Evolutionary conservation across 2,888 invertebrate species (phyloP).

Genomic region (Phyllotreta cruciferae): DNA sequence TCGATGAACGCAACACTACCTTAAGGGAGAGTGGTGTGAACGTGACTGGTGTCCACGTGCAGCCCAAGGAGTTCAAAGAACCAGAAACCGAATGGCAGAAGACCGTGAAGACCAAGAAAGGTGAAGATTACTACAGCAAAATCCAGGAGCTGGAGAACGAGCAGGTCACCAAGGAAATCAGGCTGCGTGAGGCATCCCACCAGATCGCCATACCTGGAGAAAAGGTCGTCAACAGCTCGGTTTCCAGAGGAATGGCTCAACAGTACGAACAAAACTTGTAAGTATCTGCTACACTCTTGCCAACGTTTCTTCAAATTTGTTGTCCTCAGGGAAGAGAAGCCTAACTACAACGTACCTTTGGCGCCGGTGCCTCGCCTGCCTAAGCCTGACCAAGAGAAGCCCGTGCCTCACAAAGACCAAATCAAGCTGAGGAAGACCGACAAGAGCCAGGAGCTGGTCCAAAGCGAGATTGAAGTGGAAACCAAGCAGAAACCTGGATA

Average conservation of each 20-base stretch:
- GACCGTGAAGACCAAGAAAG: conserved; percentile 79
- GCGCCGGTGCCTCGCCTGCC: conserved; percentile 55
- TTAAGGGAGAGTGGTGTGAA: conserved; percentile 66
- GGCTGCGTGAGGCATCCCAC: conserved; percentile 77
- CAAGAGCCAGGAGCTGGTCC: conserved; percentile 62
- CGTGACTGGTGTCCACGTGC: conserved; percentile 64
- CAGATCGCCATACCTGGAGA: conserved; percentile 88
- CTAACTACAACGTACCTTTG: conserved; percentile 61
- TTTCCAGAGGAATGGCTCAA: conserved; percentile 88
- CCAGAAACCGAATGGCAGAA: conserved; percentile 88
- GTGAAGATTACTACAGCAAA: conserved; percentile 82
- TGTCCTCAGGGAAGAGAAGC: conserved; percentile 66
- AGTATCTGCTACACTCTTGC: conserved; percentile 57
- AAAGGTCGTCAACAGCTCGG: conserved; percentile 75
- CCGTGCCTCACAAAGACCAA: conserved; percentile 56
- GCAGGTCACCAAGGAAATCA: conserved; percentile 82
- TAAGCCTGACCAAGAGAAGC: conserved; percentile 47
- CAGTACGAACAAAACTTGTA: conserved; percentile 85
- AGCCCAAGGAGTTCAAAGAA: conserved; percentile 71
- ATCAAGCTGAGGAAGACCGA: conserved; percentile 61
- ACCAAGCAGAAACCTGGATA: conserved; percentile 50
- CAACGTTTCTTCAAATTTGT: background rate
- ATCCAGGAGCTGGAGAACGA: conserved; percentile 83
- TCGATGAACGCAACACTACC: conserved; percentile 81
- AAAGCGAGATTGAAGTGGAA: conserved; percentile 29